Evolutionary conservation across 2,113 vertebrate species (phyloP), one percentile per base, ranked within the genome.

Genomic region (Numida meleagris): DNA sequence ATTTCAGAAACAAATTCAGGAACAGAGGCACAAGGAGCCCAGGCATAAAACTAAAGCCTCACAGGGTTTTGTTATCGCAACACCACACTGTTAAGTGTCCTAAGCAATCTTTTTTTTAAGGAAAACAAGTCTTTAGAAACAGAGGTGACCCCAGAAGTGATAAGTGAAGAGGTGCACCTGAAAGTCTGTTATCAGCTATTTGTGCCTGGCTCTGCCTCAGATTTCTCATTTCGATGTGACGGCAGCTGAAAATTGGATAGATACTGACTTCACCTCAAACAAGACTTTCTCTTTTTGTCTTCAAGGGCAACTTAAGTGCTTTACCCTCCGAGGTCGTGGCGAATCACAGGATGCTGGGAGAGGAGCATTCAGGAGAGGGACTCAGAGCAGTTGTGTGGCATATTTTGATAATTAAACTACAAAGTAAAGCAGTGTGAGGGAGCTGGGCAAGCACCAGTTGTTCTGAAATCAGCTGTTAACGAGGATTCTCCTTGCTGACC

Each of bases 161-260:
- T 97, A 98, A 98, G 97, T 90, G 89, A 95, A 95, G 95, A 97
- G 96, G 95, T 95, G 97, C 97, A 97, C 97, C 97, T 97, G 97
- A 89, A 97, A 96, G 89, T 83, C 95, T 94, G 96, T 98, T 98
- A 98, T 98, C 98, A 97, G 97, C 97, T 90, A 94, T 95, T 95
- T 86, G 66, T 95, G 97, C 96, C 96, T 95, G 93, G 95, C 97
- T 78, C 82, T 96, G 96, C 97, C 96, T 95, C 98, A 96, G 98
- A 98, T 98, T 98, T 98, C 98, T 98, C 98, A 98, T 98, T 98
- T 98, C 88, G 97, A 98, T 98, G 97, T 96, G 96, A 97, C 94
- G 95, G 96, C 96, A 63, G 46, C 77, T 96, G 97, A 95, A 98
- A 98, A 98, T 98, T 98, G 98, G 97, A 98, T 97, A 98, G 97